Percentiles rank a stretch among this genome's conserved stretches.
Conservation (phyloP, 2,888 invertebrate species). For the Chrysotoxum bicinctum region DNA sequence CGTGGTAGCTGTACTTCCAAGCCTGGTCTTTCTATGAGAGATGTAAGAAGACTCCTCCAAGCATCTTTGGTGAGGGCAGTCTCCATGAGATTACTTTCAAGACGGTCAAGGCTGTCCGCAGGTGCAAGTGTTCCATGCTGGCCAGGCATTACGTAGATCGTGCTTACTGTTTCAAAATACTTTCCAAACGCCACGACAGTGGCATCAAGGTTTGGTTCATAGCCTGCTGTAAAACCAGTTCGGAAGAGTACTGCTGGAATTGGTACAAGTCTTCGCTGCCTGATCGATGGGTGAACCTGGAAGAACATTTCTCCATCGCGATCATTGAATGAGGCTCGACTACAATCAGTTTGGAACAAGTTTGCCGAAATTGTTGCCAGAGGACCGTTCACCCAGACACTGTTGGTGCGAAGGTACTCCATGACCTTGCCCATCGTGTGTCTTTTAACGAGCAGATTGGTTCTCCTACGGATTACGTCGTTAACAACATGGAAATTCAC, state of each 20-base stretch:
- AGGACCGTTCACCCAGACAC: conserved; percentile 88
- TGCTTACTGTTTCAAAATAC: conserved; percentile 87
- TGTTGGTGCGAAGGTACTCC: conserved; percentile 89
- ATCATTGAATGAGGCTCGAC: conserved; percentile 87
- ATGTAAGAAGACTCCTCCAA: conserved; percentile 89
- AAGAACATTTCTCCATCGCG: conserved; percentile 94
- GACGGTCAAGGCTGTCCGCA: conserved; percentile 88
- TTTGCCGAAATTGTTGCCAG: conserved; percentile 91
- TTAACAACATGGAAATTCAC: conserved; percentile 91
- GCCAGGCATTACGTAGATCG: conserved; percentile 92
- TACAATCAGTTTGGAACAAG: conserved; percentile 92
- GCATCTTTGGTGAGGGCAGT: conserved; percentile 86
- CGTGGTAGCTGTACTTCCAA: conserved; percentile 92
- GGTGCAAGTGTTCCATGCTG: conserved; percentile 91
- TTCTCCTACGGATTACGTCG: conserved; percentile 90
- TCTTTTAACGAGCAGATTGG: conserved; percentile 90
- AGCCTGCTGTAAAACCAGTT: conserved; percentile 90
- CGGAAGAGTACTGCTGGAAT: conserved; percentile 92
- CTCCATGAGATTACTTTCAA: conserved; percentile 88
- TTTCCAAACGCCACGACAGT: conserved; percentile 91
- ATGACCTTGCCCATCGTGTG: conserved; percentile 89
- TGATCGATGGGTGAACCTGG: conserved; percentile 90
- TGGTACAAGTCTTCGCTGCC: conserved; percentile 90
- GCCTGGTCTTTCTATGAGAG: conserved; percentile 88
- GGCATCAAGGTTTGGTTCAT: conserved; percentile 91